Evolutionary conservation across 2,113 vertebrate genomes (phyloP).

Genomic region (Syrmaticus mikado): DNA sequence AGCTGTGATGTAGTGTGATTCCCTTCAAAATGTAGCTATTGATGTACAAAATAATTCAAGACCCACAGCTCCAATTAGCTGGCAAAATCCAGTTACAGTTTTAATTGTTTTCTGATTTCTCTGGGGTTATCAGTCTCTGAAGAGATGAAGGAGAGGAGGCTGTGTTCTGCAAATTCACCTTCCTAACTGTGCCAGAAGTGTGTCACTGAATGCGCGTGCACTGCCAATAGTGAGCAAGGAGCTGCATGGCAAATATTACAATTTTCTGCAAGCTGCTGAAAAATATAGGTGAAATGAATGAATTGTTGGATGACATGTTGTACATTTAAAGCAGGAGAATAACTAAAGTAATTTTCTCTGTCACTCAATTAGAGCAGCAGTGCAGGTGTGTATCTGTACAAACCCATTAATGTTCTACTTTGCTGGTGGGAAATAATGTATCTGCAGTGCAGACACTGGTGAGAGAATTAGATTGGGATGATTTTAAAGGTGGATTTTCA

Average conservation of each 20-base stretch:
- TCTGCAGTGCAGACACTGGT: neutral
- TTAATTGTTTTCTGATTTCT: slow-evolving; percentile 42
- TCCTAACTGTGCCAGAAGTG: neutral
- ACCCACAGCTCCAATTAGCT: slow-evolving; percentile 32
- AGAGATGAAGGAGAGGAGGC: neutral
- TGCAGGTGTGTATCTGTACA: neutral
- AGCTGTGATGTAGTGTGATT: slow-evolving; percentile 29
- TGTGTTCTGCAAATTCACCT: neutral
- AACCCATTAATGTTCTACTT: neutral
- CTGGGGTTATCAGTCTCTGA: neutral
- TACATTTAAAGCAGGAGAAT: neutral
- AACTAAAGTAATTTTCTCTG: neutral
- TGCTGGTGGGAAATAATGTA: neutral
- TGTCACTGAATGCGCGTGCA: neutral
- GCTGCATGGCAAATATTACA: neutral
- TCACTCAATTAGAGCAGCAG: neutral
- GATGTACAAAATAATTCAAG: slow-evolving; percentile 5
- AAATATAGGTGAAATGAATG: neutral
- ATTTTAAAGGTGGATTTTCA: neutral
- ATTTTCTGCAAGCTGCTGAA: neutral
- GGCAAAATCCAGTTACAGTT: slow-evolving; percentile 10
- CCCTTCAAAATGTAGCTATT: neutral
- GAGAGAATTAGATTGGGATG: neutral
- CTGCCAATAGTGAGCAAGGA: neutral
- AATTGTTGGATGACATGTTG: neutral